A percentile compares a stretch with the other conserved stretches of the same genome.
Conservation (phyloP, 2,797 vertebrate genomes). For the Spinibarbus caldwelli region DNA sequence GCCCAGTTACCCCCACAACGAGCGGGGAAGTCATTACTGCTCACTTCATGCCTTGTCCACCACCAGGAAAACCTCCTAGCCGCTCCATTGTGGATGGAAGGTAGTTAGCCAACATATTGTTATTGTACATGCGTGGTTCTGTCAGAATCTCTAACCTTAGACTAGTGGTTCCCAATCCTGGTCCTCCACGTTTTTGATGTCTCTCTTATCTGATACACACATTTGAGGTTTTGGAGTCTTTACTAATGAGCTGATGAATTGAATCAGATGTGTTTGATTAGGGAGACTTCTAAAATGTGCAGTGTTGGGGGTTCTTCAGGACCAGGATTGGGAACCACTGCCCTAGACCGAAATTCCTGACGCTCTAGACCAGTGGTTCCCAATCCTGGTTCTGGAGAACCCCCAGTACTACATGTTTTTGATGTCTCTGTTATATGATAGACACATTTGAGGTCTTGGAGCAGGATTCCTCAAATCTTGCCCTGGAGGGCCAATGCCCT, state of each 20-base stretch:
- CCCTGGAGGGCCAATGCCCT: too few relatives aligned
- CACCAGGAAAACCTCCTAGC: slow-evolving; percentile 89
- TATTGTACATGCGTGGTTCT: neutral
- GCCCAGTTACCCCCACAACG: slow-evolving; percentile 83
- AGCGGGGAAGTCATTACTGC: slow-evolving; percentile 82
- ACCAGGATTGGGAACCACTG: neutral
- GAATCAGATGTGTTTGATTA: neutral
- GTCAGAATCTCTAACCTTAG: neutral
- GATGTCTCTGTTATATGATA: neutral
- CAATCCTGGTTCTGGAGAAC: neutral
- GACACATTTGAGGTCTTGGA: neutral
- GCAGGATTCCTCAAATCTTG: too few relatives aligned
- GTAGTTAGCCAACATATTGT: slow-evolving; percentile 72
- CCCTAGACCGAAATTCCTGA: neutral
- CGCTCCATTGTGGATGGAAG: slow-evolving; percentile 89
- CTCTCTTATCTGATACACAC: neutral
- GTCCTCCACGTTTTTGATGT: neutral
- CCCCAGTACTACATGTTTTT: neutral
- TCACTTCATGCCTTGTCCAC: slow-evolving; percentile 91
- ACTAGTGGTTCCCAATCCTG: neutral
- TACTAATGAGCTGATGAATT: neutral
- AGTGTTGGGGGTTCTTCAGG: neutral
- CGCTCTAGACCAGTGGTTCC: neutral
- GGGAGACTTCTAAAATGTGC: neutral
- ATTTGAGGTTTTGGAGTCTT: neutral